Percentiles rank a stretch among this genome's conserved stretches.
These are phyloP conservation scores for Cenopis cana DNA, from an alignment of 2,888 invertebrate genomes.

Conservation along the genomic window DNA sequence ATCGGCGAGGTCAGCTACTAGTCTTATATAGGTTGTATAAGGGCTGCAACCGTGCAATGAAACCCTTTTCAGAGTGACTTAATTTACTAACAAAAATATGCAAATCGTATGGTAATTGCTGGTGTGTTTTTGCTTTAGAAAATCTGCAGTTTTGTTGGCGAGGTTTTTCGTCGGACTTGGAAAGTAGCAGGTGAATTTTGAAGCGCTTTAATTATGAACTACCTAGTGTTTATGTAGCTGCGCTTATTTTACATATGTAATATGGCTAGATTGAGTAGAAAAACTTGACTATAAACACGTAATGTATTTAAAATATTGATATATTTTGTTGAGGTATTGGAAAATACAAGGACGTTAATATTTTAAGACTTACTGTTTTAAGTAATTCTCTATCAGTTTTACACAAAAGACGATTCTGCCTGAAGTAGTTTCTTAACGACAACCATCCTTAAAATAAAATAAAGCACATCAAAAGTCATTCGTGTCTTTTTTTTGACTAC, in stretches of 20 bases:
- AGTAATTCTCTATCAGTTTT: no score
- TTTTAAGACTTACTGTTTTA: no score
- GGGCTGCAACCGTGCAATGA: conserved; percentile 39
- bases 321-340: no score
- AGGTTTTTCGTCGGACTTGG: conserved; percentile 21
- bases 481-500: no score
- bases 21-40: conserved; percentile 34
- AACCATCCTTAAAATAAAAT: no score
- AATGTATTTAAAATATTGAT: no score
- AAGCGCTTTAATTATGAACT: background rate
- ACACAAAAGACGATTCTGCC: no score
- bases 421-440: no score
- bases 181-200: conserved; percentile 33
- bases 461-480: no score
- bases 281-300: no score
- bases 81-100: conserved; percentile 45
- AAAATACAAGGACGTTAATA: no score
- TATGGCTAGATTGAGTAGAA: no score
- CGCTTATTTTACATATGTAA: background rate
- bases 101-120: conserved; percentile 42
- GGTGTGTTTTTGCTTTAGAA: conserved; percentile 43
- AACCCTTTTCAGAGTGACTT: conserved; percentile 42
- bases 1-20: conserved; percentile 33
- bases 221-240: conserved; percentile 21
- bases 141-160: conserved; percentile 43